Percentiles rank a stretch among this genome's conserved stretches.
phyloP scores from a whole-genome alignment of 1,140 invertebrate species.

The Rhynchophorus ferrugineus region DNA sequence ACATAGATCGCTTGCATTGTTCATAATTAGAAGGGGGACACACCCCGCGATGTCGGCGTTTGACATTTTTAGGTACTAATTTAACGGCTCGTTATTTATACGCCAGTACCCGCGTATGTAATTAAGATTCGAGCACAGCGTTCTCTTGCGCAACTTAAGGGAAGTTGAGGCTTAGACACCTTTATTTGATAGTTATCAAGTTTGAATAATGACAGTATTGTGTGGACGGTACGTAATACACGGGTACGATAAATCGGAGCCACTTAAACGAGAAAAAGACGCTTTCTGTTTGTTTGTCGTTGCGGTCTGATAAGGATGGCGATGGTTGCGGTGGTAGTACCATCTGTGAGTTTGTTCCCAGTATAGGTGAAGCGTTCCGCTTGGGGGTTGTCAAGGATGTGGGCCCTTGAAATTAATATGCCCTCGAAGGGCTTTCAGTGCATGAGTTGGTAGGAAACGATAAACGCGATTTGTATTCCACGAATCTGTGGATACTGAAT shows the following conservation, averaged over 20 bases:
- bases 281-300: no score
- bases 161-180: conserved; percentile 13
- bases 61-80: conserved; percentile 19
- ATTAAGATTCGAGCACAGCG: conserved; percentile 8
- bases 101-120: conserved; percentile 5
- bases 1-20: conserved; percentile 8
- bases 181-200: conserved; percentile 17
- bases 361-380: no score
- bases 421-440: no score
- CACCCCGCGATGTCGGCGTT: conserved; percentile 12
- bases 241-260: conserved; percentile 6
- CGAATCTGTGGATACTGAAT: no score
- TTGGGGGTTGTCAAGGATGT: no score
- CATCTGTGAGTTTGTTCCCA: no score
- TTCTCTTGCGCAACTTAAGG: conserved; percentile 8
- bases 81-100: conserved; percentile 14
- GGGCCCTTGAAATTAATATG: no score
- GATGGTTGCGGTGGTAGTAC: no score
- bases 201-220: conserved; percentile 17
- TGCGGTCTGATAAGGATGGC: no score
- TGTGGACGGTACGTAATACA: conserved; percentile 6
- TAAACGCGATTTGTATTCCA: no score
- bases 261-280: conserved; percentile 2
- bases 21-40: conserved; percentile 10
- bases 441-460: no score